Evolutionary conservation across 2,797 vertebrate species (phyloP), one percentile per base, ranked within the genome.

Genomic region (Lacerta bilineata): DNA sequence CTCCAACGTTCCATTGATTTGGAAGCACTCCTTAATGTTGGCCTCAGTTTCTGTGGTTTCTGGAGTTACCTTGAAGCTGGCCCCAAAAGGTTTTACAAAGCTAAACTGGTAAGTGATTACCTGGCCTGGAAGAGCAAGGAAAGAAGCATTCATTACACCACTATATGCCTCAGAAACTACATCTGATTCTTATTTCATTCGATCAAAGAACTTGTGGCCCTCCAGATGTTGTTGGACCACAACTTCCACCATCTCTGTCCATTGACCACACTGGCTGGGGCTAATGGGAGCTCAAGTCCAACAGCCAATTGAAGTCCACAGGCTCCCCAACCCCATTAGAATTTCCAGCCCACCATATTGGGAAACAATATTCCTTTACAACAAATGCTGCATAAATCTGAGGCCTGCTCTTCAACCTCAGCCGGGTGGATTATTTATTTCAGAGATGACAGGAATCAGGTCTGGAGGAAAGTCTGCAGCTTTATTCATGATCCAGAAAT

Each of bases 11-110:
- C 98, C 98, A 0, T 97, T 97, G 92, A 97, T 87, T 90, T 96
- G 97, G 93, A 98, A 98, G 84, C 97, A 98, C 92, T 97, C 97
- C 91, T 97, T 97, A 78, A 97, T 93, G 2, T 98, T 98, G 74
- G 93, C 85, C 90, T 97, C 97, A 0, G 88, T 95, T 95, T 98
- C 97, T 0, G 96, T 97, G 86, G 97, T 98, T 92, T 97, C 97
- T 0, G 97, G 97, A 0, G 95, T 97, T 92, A 97, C 96, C 93
- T 98, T 97, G 87, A 97, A 98, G 88, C 93, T 90, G 59, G 94
- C 81, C 0, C 97, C 97, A 20, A 96, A 97, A 18, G 96, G 95
- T 91, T 95, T 86, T 55, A 95, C 86, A 0, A 91, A 94, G 1
- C 93, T 95, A 9, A 98, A 43, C 95, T 98, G 97, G 93, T 97